A percentile compares a stretch with the other conserved stretches of the same genome.
phyloP scores from a whole-genome alignment of 1,140 invertebrate genomes.

The Pseudomyrmex concolor region DNA sequence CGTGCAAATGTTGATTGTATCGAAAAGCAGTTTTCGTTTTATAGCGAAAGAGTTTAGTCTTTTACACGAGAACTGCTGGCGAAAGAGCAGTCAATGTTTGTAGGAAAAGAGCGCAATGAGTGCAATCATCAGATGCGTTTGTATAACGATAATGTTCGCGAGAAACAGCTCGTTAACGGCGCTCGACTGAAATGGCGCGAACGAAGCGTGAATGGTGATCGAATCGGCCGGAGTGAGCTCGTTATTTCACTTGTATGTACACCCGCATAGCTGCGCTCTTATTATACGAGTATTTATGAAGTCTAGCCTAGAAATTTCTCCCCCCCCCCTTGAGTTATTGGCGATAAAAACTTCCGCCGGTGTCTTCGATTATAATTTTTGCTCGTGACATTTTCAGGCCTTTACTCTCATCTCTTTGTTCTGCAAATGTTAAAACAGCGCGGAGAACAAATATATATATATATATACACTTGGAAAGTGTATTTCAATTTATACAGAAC shows the following conservation, averaged over 20 bases:
- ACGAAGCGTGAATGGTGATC: slow-evolving; percentile 33
- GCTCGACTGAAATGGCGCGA: slow-evolving; percentile 31
- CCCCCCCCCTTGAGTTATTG: not conserved
- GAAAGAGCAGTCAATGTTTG: not conserved
- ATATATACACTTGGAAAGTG: not conserved
- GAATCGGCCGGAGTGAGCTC: slow-evolving; percentile 4
- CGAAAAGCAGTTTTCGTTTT: no score
- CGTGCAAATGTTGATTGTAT: no score
- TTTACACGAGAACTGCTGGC: not conserved
- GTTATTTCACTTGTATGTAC: slow-evolving; percentile 20
- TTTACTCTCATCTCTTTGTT: not conserved
- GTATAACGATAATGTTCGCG: slow-evolving; percentile 40
- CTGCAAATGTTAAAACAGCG: not conserved
- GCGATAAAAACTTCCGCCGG: not conserved
- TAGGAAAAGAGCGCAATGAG: not conserved
- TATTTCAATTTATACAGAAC: not conserved
- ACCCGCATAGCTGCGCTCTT: slow-evolving; percentile 14
- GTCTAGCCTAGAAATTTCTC: slow-evolving; percentile 17
- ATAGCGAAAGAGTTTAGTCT: not conserved
- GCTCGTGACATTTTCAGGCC: not conserved
- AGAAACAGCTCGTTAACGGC: slow-evolving; percentile 36
- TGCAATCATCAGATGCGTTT: slow-evolving; percentile 28
- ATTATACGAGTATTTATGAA: slow-evolving; percentile 26
- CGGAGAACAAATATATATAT: not conserved
- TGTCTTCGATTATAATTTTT: slow-evolving; percentile 1